Evolutionary conservation across 2,113 vertebrate species (phyloP).

Genomic region (Macaca nemestrina): DNA sequence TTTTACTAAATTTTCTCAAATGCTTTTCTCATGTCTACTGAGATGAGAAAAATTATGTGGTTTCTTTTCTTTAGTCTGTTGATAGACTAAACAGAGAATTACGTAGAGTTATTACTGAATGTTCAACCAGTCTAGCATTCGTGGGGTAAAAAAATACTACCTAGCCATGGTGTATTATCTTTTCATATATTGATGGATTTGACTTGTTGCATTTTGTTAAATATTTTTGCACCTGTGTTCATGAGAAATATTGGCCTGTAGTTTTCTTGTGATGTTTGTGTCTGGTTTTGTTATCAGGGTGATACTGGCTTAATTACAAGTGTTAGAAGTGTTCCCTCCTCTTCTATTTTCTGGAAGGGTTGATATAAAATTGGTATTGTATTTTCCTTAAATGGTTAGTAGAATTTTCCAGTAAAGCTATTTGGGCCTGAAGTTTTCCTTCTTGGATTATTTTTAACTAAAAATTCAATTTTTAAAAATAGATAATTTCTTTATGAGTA

Average conservation of each 20-base stretch:
- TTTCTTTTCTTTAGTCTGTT: background rate
- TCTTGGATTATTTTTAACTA: background rate
- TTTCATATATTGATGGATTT: background rate
- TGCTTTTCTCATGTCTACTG: background rate
- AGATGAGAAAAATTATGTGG: background rate
- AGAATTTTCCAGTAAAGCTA: background rate
- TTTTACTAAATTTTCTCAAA: background rate
- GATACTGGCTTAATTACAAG: background rate
- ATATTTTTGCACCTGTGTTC: background rate
- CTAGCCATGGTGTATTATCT: background rate
- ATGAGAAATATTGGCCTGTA: background rate
- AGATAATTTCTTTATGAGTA: background rate
- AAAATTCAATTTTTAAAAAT: background rate
- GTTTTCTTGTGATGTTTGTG: background rate
- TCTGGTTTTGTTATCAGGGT: background rate
- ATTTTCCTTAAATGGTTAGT: background rate
- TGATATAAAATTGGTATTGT: background rate
- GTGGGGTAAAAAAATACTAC: background rate
- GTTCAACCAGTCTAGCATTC: background rate
- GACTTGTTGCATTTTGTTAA: background rate
- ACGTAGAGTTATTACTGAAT: background rate
- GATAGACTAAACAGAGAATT: background rate
- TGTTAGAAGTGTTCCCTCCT: background rate
- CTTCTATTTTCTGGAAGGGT: background rate
- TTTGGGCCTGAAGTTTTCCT: background rate